Evolutionary conservation across 2,797 vertebrate species (phyloP), one percentile per base, ranked within the genome.

Genomic region (Spatula versicolor): DNA sequence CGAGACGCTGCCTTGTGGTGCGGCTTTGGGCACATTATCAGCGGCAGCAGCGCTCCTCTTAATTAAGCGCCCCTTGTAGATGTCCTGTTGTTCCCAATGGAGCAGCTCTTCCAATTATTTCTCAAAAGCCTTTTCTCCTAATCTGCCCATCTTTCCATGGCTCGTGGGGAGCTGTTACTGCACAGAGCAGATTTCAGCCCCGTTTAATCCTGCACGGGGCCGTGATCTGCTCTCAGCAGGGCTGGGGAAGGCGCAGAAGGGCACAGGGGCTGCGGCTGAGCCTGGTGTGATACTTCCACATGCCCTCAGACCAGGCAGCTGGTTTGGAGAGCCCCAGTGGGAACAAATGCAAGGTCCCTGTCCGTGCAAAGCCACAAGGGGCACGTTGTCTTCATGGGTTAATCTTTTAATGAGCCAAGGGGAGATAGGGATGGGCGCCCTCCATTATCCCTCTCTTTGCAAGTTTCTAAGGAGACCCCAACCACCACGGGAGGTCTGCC

Each of bases 31-130:
- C 73, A 87, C 55, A n/a, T 54, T 59, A 45, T 3, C 67, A 45
- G 68, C 87, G 33, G 59, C 41, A 79, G 71, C 45, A 56, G 75
- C 1, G 3, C 37, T 81, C 16, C 69, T 76, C 66, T 76, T 96
- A 95, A 96, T 97, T 92, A 96, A 67, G 45, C 35, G 2, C 43
- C 94, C 64, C 48, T 77, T 1, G 3, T 62, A 20, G 66, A 55
- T 93, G 67, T 77, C 95, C 94, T 55, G 91, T 50, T 86, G 84
- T 55, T 96, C 81, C 81, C 90, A 86, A 3, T 35, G 83, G 81
- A 96, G 83, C 93, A 85, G 79, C 74, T 90, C 83, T 78, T 94
- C 88, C 87, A 96, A 94, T 96, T 96, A 97, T 96, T 90, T 82
- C 91, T 75, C 33, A 89, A 87, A 93, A 45, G 68, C 58, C 58